phyloP scores from a whole-genome alignment of 2,113 vertebrate species.

The Lepus americanus region DNA sequence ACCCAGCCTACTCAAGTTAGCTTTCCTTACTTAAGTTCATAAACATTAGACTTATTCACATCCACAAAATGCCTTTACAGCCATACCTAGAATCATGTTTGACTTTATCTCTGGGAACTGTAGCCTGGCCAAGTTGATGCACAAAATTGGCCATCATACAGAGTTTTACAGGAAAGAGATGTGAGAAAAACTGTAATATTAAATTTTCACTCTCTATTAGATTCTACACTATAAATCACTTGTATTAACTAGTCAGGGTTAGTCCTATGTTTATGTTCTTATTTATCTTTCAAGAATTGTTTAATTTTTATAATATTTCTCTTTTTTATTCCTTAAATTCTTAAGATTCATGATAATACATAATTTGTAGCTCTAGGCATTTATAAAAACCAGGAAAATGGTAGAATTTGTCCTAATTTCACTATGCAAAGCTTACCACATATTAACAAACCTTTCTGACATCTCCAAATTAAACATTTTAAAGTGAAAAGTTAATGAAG shows the following conservation, averaged over 20 bases:
- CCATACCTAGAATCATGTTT: neutral
- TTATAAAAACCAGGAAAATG: neutral
- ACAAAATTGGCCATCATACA: neutral
- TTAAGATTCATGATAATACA: neutral
- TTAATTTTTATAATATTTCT: constrained; percentile 40
- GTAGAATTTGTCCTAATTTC: neutral
- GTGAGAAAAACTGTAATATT: neutral
- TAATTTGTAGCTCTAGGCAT: neutral
- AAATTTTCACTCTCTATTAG: neutral
- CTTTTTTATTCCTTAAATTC: neutral
- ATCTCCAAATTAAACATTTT: neutral
- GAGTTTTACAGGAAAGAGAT: neutral
- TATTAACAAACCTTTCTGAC: constrained; percentile 28
- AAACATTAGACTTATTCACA: neutral
- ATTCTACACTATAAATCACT: neutral
- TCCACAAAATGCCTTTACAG: neutral
- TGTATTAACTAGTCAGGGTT: neutral
- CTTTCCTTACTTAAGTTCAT: neutral
- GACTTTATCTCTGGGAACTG: neutral
- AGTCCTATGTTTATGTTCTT: neutral
- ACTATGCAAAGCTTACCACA: too few species aligned
- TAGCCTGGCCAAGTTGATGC: neutral
- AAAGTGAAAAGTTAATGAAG: constrained; percentile 32
- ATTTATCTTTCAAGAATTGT: neutral
- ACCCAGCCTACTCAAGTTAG: neutral